Percentiles rank a stretch among this genome's conserved stretches.
These are phyloP conservation scores for Tragulus kanchil DNA, from an alignment of 2,113 vertebrate genomes.

Conservation along the genomic window DNA sequence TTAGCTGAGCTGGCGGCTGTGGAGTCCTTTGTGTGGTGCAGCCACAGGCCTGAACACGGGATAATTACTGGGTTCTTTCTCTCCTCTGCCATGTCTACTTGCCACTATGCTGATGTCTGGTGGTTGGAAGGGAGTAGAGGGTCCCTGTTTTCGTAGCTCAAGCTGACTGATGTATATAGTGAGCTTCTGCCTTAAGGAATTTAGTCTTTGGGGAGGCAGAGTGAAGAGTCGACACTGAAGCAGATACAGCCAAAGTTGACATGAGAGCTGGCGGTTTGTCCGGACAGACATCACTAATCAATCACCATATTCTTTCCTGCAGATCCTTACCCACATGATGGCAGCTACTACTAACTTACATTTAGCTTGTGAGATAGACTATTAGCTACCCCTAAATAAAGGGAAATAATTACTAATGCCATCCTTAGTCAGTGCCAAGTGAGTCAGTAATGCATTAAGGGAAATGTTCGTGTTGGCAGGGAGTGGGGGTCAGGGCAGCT, in stretches of 20 bases:
- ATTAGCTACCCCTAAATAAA: conserved; percentile 19
- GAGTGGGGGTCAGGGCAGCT: not conserved
- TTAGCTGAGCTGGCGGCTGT: not conserved
- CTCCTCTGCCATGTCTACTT: not conserved
- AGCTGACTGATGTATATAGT: not conserved
- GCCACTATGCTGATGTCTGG: not conserved
- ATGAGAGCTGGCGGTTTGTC: fast-evolving
- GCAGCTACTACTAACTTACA: not conserved
- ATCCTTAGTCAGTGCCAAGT: not conserved
- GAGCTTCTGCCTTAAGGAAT: conserved; percentile 3
- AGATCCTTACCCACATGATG: not conserved
- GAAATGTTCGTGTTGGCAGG: not conserved
- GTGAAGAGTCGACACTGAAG: not conserved
- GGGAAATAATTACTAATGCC: conserved; percentile 26
- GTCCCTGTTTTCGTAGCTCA: not conserved
- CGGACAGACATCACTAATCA: conserved; percentile 11
- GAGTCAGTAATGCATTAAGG: conserved; percentile 26
- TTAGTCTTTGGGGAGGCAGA: not conserved
- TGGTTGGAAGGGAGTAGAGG: not conserved
- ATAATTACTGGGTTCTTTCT: fast-evolving
- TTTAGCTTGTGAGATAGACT: conserved; percentile 29
- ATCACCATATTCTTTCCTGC: not conserved
- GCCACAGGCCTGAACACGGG: not conserved
- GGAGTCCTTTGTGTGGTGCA: not conserved
- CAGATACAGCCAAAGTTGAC: not conserved